Percentiles rank a stretch among this genome's conserved stretches.
Conservation (phyloP, 2,888 invertebrate genomes). For the Camponotus fellah region DNA sequence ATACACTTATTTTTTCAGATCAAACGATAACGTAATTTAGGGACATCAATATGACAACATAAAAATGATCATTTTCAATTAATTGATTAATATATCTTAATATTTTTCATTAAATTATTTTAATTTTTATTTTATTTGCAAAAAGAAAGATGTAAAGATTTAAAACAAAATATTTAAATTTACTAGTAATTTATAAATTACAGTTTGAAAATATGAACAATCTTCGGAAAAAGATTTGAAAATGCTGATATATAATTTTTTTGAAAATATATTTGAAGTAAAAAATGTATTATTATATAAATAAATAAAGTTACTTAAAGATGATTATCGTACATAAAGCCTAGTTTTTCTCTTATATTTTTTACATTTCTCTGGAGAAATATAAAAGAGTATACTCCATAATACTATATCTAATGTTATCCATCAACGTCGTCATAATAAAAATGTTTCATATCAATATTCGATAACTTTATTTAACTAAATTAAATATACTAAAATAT, state of each 20-base stretch:
- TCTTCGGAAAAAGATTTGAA: neutral
- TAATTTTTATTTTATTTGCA: neutral
- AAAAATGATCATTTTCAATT: neutral
- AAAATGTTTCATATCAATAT: neutral
- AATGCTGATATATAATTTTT: slow-evolving; percentile 1
- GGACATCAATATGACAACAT: neutral
- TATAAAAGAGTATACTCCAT: neutral
- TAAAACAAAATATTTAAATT: neutral
- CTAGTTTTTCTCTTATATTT: neutral
- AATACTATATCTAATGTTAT: neutral
- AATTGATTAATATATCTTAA: neutral
- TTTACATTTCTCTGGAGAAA: neutral
- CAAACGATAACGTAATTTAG: neutral
- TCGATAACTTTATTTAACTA: neutral
- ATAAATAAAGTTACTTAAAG: neutral
- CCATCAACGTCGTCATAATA: neutral
- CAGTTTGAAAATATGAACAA: neutral
- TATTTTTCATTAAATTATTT: neutral
- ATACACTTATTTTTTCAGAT: neutral
- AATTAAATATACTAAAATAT: neutral
- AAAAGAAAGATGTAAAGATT: neutral
- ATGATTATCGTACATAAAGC: neutral
- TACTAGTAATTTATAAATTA: no score
- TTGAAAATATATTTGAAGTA: neutral
- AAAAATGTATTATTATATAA: neutral